These are phyloP conservation scores for Macrosteles quadrilineatus DNA, from an alignment of 1,140 invertebrate species.

Conservation along the genomic window DNA sequence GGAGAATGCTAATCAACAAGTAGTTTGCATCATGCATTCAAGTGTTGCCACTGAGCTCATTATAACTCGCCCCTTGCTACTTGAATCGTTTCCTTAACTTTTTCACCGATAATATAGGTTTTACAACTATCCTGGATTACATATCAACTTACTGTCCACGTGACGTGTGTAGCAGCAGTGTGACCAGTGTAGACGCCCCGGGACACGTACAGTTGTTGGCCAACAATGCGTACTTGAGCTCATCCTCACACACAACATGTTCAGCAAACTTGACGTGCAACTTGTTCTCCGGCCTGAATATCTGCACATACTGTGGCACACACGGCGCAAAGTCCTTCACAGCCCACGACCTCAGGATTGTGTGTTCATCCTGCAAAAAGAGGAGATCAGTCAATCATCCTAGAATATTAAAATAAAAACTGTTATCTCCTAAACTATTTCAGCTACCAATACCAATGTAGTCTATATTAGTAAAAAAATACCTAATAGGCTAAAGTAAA, in stretches of 20 bases:
- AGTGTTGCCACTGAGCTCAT: too few species aligned
- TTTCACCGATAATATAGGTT: too few species aligned
- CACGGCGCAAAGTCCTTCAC: conserved; percentile 96
- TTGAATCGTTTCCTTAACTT: too few species aligned
- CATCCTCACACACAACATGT: conserved; percentile 96
- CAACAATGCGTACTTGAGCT: conserved; percentile 95
- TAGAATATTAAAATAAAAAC: conserved; percentile 23
- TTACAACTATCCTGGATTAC: too few species aligned
- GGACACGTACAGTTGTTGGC: conserved; percentile 98
- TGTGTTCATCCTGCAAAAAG: conserved; percentile 82
- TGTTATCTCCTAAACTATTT: too few species aligned
- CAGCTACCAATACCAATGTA: too few species aligned
- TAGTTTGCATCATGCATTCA: too few species aligned
- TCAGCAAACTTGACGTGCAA: conserved; percentile 98
- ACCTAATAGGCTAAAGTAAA: too few species aligned
- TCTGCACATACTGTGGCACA: conserved; percentile 97
- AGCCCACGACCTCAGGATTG: conserved; percentile 95
- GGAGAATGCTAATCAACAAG: too few species aligned
- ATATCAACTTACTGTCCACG: conserved; percentile 81
- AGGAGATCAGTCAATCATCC: too few species aligned
- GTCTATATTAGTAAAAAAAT: too few species aligned
- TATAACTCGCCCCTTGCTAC: too few species aligned
- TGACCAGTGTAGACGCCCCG: conserved; percentile 94
- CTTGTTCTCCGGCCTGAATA: conserved; percentile 97
- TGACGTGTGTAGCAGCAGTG: conserved; percentile 92